Base-by-base conservation (phyloP, 1,140 invertebrate genomes). In the Heliothis virescens region DNA sequence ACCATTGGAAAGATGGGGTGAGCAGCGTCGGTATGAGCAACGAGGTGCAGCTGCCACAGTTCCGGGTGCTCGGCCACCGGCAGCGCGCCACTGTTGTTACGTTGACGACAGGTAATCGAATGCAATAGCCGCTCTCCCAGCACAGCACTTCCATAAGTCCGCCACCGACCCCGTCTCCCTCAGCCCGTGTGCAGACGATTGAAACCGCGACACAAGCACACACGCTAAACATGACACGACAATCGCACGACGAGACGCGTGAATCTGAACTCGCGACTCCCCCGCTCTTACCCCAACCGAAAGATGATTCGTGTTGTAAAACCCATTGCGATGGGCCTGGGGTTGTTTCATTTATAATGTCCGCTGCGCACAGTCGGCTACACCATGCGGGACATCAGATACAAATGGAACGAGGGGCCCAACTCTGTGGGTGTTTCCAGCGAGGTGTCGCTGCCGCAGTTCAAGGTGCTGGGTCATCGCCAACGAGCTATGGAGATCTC, bases 371-470 rank as follows among this genome's bases (percentile, higher is more conserved):
- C 97, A 99, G 98, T 99, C 96, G 98, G 98, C 95, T 99, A 99
- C 96, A 98, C 98, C 93, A 99, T 98, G 98, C 96, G 97, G 95
- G 98, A 99, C 96, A 99, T 99, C 95, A 97, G 97, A 88, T 98
- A 99, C 96, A 98, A 98, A 95, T 99, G 98, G 98, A 98, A 98
- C 95, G 98, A 98, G 94, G 98, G 98, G 82, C 97, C 97, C 91
- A 97, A 97, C 95, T 98, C 98, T 88, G 98, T 99, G 89, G 98
- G 98, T 89, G 97, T 99, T 83, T 98, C 98, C 92, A 97, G 97
- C 95, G 98, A 98, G 95, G 98, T 99, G 90, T 98, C 98, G 86
- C 96, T 99, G 91, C 98, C 98, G 89, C 98, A 99, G 95, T 99
- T 99, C 96, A 98, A 98, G 96, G 97, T 98, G 91, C 96, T 98